A percentile compares a stretch with the other conserved stretches of the same genome.
phyloP scores from a whole-genome alignment of 1,140 invertebrate species.

The Dufourea novaeangliae region DNA sequence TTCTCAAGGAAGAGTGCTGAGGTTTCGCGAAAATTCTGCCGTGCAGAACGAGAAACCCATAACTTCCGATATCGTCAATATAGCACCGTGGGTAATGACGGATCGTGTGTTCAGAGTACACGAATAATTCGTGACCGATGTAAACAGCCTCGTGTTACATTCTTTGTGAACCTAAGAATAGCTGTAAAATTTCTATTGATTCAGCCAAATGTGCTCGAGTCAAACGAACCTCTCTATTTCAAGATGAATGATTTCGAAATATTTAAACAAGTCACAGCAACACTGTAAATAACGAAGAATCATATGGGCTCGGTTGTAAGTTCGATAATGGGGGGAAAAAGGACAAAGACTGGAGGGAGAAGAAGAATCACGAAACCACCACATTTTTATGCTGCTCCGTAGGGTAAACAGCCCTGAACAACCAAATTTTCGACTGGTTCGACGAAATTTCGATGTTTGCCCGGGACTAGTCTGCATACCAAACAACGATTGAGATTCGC shows the following conservation, averaged over 20 bases:
- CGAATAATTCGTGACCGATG: too few species aligned
- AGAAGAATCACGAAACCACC: background rate
- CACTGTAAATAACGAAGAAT: background rate
- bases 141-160: too few species aligned
- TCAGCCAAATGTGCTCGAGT: too few species aligned
- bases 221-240: too few species aligned
- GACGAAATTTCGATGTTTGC: slow-evolving; percentile 62
- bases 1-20: slow-evolving; percentile 19
- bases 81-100: too few species aligned
- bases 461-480: slow-evolving; percentile 57
- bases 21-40: background rate
- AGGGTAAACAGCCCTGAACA: slow-evolving; percentile 50
- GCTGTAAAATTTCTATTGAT: too few species aligned
- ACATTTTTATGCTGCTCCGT: slow-evolving; percentile 49
- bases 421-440: slow-evolving; percentile 47
- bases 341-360: background rate
- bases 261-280: background rate
- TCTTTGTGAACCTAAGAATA: too few species aligned
- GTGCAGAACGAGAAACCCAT: background rate
- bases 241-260: background rate
- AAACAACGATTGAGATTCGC: slow-evolving; percentile 48
- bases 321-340: background rate
- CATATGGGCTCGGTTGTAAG: slow-evolving; percentile 12
- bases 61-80: too few species aligned
- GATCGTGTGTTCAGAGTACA: too few species aligned